Conservation (phyloP, 1,140 invertebrate genomes). For the Portunus trituberculatus region DNA sequence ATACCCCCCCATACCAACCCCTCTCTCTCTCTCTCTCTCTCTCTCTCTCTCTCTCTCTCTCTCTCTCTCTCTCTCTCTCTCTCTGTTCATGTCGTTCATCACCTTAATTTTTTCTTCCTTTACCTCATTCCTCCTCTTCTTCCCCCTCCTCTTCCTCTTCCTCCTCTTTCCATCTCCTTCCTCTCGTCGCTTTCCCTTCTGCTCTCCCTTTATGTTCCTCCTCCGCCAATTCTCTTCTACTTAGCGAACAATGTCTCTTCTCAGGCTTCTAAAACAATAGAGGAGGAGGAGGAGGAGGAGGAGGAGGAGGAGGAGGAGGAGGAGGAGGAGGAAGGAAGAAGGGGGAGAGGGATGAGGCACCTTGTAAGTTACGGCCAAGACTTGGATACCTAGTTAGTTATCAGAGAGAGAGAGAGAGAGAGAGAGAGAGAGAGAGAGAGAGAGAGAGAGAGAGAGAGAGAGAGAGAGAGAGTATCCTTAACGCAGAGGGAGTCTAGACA, state of each 20-base stretch:
- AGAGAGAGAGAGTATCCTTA: background rate
- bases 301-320: slow-evolving; percentile 16
- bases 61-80: background rate
- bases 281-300: background rate
- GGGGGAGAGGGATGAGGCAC: background rate
- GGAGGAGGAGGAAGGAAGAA: background rate
- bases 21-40: background rate
- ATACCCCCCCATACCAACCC: background rate
- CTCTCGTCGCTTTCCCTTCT: background rate
- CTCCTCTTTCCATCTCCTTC: background rate
- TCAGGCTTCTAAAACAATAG: background rate
- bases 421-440: background rate
- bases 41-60: background rate
- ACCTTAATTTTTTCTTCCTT: slow-evolving; percentile 3
- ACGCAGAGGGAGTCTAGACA: too few species aligned
- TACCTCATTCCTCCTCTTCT: background rate
- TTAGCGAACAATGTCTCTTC: slow-evolving; percentile 31
- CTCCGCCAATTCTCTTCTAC: slow-evolving; percentile 27
- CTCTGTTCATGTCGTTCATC: slow-evolving; percentile 7
- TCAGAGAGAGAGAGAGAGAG: too few species aligned
- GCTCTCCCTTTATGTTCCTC: background rate
- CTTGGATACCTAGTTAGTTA: too few species aligned
- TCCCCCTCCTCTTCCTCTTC: background rate
- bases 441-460: background rate
- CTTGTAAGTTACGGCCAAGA: too few species aligned